These are phyloP conservation scores for Meandrusa payeni DNA, from an alignment of 2,888 invertebrate species.

Conservation along the genomic window DNA sequence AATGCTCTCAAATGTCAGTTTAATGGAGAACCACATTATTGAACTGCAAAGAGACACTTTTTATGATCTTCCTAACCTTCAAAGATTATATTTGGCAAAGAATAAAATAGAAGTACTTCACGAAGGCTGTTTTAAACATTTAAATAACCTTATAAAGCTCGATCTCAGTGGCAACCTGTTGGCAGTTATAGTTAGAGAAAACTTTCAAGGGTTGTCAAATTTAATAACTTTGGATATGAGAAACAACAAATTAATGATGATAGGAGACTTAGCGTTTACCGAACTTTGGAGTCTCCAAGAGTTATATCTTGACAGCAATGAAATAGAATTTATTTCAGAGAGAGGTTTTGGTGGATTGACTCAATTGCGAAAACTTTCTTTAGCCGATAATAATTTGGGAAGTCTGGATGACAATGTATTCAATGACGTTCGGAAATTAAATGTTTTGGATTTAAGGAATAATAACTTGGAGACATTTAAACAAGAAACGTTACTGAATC, in stretches of 20 bases:
- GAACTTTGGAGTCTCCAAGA: constrained; percentile 89
- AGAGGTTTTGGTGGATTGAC: constrained; percentile 88
- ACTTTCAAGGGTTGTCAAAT: constrained; percentile 88
- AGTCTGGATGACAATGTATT: constrained; percentile 86
- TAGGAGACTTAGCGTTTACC: constrained; percentile 90
- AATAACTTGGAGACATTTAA: constrained; percentile 89
- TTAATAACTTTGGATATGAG: constrained; percentile 87
- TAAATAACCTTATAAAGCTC: constrained; percentile 87
- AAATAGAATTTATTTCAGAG: constrained; percentile 87
- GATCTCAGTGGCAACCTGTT: constrained; percentile 90
- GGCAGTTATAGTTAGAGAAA: constrained; percentile 87
- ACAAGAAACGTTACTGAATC: constrained; percentile 85
- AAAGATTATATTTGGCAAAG: constrained; percentile 89
- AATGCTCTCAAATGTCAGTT: constrained; percentile 84
- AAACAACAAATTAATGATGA: constrained; percentile 87
- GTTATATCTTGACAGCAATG: constrained; percentile 85
- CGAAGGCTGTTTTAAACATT: constrained; percentile 89
- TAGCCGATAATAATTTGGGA: constrained; percentile 88
- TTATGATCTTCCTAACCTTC: constrained; percentile 86
- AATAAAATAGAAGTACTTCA: constrained; percentile 92
- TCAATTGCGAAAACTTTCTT: constrained; percentile 85
- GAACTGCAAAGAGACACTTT: constrained; percentile 89
- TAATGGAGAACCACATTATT: constrained; percentile 88
- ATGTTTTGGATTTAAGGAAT: constrained; percentile 87
- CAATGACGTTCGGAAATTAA: constrained; percentile 85